A percentile compares a stretch with the other conserved stretches of the same genome.
phyloP scores from a whole-genome alignment of 2,888 invertebrate genomes.

The Drosophila falleni region DNA sequence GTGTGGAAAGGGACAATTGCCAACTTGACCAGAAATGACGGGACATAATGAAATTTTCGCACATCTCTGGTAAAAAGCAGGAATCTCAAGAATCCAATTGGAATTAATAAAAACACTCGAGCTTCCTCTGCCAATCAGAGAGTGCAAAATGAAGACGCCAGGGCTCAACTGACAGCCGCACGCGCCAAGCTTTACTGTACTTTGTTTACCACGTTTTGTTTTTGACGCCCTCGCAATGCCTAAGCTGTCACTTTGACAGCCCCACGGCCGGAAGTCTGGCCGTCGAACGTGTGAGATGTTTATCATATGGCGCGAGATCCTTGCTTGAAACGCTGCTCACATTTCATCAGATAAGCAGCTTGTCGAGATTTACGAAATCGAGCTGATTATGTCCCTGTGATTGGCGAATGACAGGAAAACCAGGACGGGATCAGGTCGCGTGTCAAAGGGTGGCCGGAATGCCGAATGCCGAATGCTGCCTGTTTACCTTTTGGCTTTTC shows the following conservation, averaged over 20 bases:
- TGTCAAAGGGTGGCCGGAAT: conserved; percentile 61
- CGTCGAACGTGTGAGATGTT: conserved; percentile 75
- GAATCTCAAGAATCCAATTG: conserved; percentile 60
- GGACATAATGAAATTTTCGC: conserved; percentile 62
- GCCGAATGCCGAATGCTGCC: conserved; percentile 17
- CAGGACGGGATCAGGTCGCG: conserved; percentile 50
- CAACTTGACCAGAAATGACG: conserved; percentile 61
- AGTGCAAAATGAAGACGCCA: conserved; percentile 47
- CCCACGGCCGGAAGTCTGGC: conserved; percentile 62
- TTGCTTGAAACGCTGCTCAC: conserved; percentile 72
- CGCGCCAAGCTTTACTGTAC: conserved; percentile 74
- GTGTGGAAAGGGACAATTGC: conserved; percentile 1
- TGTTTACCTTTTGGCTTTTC: conserved; percentile 77
- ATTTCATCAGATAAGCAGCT: conserved; percentile 83
- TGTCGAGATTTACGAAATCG: conserved; percentile 80
- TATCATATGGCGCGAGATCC: conserved; percentile 64
- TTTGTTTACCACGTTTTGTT: conserved; percentile 54
- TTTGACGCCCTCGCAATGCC: conserved; percentile 43
- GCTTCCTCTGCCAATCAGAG: conserved; percentile 81
- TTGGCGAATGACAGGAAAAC: conserved; percentile 23
- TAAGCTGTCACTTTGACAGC: conserved; percentile 76
- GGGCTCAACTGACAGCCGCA: conserved; percentile 57
- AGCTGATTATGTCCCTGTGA: conserved; percentile 77
- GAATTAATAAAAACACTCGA: conserved; percentile 81
- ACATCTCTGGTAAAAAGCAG: too few relatives aligned